Percentiles rank a stretch among this genome's conserved stretches.
Conservation (phyloP, 2,113 vertebrate genomes). For the Misgurnus mizolepis region DNA sequence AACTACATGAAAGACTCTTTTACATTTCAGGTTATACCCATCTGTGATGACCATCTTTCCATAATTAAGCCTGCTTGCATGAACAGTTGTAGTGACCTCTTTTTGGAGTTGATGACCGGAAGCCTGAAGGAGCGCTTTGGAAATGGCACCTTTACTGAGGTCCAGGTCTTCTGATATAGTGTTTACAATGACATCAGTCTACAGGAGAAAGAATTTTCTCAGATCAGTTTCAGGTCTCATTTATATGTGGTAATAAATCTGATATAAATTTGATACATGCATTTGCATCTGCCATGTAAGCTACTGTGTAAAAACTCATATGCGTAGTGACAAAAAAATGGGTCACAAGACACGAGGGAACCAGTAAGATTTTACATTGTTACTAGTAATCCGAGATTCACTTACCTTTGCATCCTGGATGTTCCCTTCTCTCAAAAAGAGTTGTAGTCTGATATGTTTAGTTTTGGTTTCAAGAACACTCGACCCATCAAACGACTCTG, state of each 20-base stretch:
- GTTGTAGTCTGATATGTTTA: slow-evolving; percentile 74
- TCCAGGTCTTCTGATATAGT: slow-evolving; percentile 72
- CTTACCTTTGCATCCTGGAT: slow-evolving; percentile 79
- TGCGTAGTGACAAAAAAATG: too few species aligned
- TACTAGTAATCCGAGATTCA: neutral
- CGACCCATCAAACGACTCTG: neutral
- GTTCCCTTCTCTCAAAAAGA: slow-evolving; percentile 69
- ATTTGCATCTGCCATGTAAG: too few species aligned
- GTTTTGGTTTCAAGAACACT: slow-evolving; percentile 20
- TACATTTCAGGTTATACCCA: slow-evolving; percentile 72
- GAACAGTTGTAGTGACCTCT: slow-evolving; percentile 44
- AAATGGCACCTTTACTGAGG: slow-evolving; percentile 76
- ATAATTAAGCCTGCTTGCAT: fast-evolving
- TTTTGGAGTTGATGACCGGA: slow-evolving; percentile 76
- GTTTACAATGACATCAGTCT: slow-evolving; percentile 84
- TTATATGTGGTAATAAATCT: too few species aligned
- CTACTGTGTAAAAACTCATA: too few species aligned
- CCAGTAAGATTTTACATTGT: neutral
- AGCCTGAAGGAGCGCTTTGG: slow-evolving; percentile 73
- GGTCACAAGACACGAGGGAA: too few species aligned
- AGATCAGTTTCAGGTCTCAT: too few species aligned
- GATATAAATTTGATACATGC: too few species aligned
- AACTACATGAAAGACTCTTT: slow-evolving; percentile 74
- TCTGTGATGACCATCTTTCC: slow-evolving; percentile 74
- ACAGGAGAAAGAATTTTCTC: slow-evolving; percentile 26